A percentile compares a stretch with the other conserved stretches of the same genome.
Evolutionary conservation across 2,888 invertebrate species (phyloP).

Genomic region (Nomada hirtipes): DNA sequence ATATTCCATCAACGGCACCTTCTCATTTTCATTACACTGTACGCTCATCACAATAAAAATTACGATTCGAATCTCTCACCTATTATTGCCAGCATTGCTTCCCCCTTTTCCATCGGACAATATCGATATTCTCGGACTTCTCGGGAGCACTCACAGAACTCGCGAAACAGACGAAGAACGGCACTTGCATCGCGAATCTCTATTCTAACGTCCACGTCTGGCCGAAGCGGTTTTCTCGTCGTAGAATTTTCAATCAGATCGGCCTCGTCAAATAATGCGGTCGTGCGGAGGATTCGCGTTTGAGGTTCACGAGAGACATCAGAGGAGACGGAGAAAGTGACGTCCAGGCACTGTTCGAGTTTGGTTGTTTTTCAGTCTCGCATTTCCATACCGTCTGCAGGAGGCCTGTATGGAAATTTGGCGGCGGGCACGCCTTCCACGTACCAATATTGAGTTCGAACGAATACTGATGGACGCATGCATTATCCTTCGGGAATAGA

Average conservation of each 20-base stretch:
- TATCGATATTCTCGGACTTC: too few species aligned
- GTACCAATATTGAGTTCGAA: conserved; percentile 78
- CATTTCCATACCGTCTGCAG: conserved; percentile 80
- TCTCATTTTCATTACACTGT: too few species aligned
- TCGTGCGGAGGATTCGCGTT: conserved; percentile 46
- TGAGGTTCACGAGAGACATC: conserved; percentile 57
- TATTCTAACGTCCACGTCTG: conserved; percentile 2
- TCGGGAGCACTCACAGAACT: neutral
- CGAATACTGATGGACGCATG: conserved; percentile 78
- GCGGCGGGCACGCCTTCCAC: conserved; percentile 70
- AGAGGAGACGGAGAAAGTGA: conserved; percentile 40
- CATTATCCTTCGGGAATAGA: conserved; percentile 76
- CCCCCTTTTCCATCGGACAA: too few species aligned
- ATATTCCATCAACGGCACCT: too few species aligned
- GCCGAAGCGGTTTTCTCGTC: conserved; percentile 41
- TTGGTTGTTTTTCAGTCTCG: conserved; percentile 76
- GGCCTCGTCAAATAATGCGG: conserved; percentile 55
- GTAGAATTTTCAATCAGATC: conserved; percentile 28
- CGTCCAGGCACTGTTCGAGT: conserved; percentile 55
- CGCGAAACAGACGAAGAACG: neutral
- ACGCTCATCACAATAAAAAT: too few species aligned
- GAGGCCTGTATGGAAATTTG: conserved; percentile 78
- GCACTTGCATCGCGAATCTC: neutral
- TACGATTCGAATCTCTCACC: too few species aligned
- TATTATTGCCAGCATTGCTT: too few species aligned